Evolutionary conservation across 2,888 invertebrate genomes (phyloP).

Genomic region (Lasioglossum lativentre): DNA sequence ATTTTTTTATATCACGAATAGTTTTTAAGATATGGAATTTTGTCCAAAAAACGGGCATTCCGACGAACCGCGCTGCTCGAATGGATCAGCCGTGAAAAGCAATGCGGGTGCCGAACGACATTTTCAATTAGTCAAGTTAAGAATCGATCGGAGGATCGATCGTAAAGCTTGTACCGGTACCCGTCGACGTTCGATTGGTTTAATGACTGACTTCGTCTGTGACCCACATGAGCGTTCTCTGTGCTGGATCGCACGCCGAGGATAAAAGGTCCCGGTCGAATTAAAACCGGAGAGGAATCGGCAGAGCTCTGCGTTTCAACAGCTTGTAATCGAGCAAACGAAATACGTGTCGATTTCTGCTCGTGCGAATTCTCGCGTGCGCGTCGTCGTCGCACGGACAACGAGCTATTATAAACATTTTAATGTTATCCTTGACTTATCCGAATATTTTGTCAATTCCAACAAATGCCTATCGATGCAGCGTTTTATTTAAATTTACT

Average conservation of each 20-base stretch:
- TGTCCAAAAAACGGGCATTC: too few species aligned
- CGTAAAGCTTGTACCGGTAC: constrained; percentile 22
- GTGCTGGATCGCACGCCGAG: constrained; percentile 7
- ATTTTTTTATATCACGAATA: too few species aligned
- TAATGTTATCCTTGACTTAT: not conserved
- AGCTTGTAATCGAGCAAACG: not conserved
- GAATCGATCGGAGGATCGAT: constrained; percentile 15
- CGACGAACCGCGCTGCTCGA: not conserved
- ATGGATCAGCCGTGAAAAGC: constrained; percentile 7
- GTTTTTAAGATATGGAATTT: too few species aligned
- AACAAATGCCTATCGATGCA: too few species aligned
- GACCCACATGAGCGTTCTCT: constrained; percentile 42
- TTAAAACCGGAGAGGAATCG: constrained; percentile 1
- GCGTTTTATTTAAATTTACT: too few species aligned
- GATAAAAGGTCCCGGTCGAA: constrained; percentile 3
- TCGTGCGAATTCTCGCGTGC: not conserved
- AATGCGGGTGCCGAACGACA: constrained; percentile 7
- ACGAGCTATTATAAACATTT: not conserved
- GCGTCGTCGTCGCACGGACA: not conserved
- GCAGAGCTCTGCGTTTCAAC: not conserved
- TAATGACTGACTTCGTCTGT: constrained; percentile 5
- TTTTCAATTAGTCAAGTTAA: constrained; percentile 35
- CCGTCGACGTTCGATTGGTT: constrained; percentile 32
- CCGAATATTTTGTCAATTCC: not conserved
- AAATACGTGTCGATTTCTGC: not conserved